Percentiles rank a stretch among this genome's conserved stretches.
Evolutionary conservation across 2,113 vertebrate genomes (phyloP).

Genomic region (Pangasianodon hypophthalmus): DNA sequence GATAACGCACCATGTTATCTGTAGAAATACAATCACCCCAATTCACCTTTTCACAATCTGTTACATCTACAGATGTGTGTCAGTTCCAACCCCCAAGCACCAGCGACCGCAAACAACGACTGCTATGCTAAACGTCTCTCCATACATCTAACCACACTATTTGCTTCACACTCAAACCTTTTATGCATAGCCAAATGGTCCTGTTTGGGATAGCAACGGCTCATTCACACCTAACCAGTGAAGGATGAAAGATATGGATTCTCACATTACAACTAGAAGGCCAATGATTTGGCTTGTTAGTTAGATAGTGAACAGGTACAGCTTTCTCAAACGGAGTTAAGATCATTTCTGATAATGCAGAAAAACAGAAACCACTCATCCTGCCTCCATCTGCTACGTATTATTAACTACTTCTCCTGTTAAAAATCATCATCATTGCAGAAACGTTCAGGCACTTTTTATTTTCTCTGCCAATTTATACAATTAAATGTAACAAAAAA

Average conservation of each 20-base stretch:
- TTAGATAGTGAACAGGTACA: neutral
- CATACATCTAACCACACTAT: neutral
- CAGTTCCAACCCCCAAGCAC: neutral
- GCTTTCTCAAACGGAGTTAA: slow-evolving; percentile 7
- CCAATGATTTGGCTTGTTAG: neutral
- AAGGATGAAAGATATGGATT: slow-evolving; percentile 19
- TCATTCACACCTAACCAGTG: slow-evolving; percentile 30
- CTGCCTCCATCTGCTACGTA: slow-evolving; percentile 5
- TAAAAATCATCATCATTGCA: slow-evolving; percentile 13
- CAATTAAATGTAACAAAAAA: neutral
- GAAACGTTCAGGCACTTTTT: neutral
- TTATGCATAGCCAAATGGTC: slow-evolving; percentile 22
- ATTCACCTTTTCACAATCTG: slow-evolving; percentile 16
- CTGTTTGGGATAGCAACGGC: slow-evolving; percentile 6
- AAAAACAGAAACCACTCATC: neutral
- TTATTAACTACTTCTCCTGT: slow-evolving; percentile 28
- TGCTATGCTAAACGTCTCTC: neutral
- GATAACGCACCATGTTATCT: slow-evolving; percentile 18
- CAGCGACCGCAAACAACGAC: slow-evolving; percentile 5
- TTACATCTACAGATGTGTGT: slow-evolving; percentile 28
- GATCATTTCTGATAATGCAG: neutral
- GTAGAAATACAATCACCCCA: slow-evolving; percentile 26
- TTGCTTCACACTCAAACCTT: slow-evolving; percentile 21
- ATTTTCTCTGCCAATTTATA: neutral
- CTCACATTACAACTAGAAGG: neutral